These are phyloP conservation scores for Rhinogobius similis DNA, from an alignment of 2,113 vertebrate species.

Conservation along the genomic window DNA sequence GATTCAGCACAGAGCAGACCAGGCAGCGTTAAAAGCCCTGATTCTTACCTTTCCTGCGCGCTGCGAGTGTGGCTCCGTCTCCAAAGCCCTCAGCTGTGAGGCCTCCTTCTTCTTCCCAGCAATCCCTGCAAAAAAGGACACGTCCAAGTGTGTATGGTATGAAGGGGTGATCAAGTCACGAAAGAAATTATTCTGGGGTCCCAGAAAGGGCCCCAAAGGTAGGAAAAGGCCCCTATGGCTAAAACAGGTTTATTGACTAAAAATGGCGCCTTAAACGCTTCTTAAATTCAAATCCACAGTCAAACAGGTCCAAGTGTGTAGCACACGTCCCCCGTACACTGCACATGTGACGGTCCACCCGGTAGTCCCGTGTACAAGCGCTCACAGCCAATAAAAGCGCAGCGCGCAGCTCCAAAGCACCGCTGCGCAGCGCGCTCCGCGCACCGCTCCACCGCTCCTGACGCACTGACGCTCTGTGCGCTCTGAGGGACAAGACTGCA, in stretches of 20 bases:
- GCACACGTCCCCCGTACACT: background rate
- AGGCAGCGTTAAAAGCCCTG: constrained; percentile 33
- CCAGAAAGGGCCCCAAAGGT: constrained; percentile 28
- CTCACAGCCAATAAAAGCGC: background rate
- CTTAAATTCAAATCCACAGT: constrained; percentile 23
- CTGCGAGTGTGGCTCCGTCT: constrained; percentile 39
- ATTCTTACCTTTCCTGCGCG: constrained; percentile 74
- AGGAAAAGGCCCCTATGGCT: constrained; percentile 36
- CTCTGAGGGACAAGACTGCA: background rate
- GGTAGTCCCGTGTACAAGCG: background rate
- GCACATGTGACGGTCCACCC: constrained; percentile 5
- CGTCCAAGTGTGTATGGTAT: constrained; percentile 77
- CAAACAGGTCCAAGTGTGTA: constrained; percentile 46
- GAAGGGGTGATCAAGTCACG: constrained; percentile 76
- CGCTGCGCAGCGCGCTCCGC: background rate
- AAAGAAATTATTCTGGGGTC: constrained; percentile 46
- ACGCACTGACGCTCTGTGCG: background rate
- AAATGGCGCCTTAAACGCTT: constrained; percentile 36
- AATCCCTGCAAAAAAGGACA: constrained; percentile 82
- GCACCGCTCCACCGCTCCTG: background rate
- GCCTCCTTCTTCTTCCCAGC: constrained; percentile 83
- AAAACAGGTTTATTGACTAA: constrained; percentile 10
- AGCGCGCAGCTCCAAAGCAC: background rate
- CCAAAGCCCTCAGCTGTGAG: constrained; percentile 68
- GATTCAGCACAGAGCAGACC: constrained; percentile 38